A percentile compares a stretch with the other conserved stretches of the same genome.
These are phyloP conservation scores for Hormaphis cornu DNA, from an alignment of 1,140 invertebrate genomes.

Conservation along the genomic window DNA sequence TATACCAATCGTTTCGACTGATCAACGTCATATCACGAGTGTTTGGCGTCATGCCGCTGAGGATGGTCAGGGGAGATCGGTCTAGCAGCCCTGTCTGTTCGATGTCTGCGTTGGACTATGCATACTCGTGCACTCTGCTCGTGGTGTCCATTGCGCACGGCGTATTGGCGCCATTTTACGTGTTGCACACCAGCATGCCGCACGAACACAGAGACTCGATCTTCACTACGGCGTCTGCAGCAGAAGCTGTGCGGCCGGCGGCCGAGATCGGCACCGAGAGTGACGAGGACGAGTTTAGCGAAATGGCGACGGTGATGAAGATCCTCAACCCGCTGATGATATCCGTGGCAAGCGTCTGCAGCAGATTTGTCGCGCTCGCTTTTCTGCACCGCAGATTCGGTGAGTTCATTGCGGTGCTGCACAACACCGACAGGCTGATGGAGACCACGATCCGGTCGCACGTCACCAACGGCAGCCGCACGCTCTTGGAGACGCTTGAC, in stretches of 20 bases:
- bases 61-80: background rate
- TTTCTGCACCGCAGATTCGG: conserved; percentile 1
- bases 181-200: conserved; percentile 32
- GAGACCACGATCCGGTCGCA: background rate
- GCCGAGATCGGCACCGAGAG: background rate
- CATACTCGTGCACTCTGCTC: background rate
- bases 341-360: conserved; percentile 27
- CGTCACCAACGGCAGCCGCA: background rate
- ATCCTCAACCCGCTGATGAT: conserved; percentile 33
- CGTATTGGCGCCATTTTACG: conserved; percentile 32
- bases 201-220: conserved; percentile 4
- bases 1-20: conserved; percentile 3
- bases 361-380: background rate
- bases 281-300: conserved; percentile 19
- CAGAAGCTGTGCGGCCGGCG: background rate
- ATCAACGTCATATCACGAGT: conserved; percentile 15
- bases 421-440: conserved; percentile 23
- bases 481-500: background rate
- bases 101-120: background rate
- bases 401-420: background rate
- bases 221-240: background rate
- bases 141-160: conserved; percentile 20
- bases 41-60: conserved; percentile 33
- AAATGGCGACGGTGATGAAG: conserved; percentile 33
- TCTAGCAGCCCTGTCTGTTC: background rate